Evolutionary conservation across 1,140 invertebrate genomes (phyloP).

Genomic region (Palaemon carinicauda): DNA sequence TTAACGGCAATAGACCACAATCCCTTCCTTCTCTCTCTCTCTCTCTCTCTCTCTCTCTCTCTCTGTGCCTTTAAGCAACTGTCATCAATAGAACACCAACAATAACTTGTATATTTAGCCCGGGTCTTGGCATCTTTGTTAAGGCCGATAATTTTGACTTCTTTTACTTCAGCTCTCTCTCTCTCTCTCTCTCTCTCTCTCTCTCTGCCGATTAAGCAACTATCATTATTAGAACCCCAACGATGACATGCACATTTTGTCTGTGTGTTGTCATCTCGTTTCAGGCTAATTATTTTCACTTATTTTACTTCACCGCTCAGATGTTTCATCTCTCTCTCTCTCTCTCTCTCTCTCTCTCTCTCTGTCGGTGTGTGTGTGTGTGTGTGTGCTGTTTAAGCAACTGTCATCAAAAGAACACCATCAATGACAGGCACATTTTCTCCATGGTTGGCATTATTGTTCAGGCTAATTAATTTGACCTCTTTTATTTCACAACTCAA

Average conservation of each 20-base stretch:
- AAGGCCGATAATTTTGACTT: background rate
- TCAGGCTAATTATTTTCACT: background rate
- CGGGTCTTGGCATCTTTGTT: background rate
- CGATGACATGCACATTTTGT: too few species aligned
- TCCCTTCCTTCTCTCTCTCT: background rate
- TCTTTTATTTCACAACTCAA: too few species aligned
- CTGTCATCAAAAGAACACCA: too few species aligned
- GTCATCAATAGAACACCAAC: background rate
- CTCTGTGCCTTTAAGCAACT: background rate
- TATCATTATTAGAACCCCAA: too few species aligned
- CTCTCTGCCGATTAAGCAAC: background rate
- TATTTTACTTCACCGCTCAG: background rate
- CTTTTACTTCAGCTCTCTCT: background rate
- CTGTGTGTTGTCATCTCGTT: background rate
- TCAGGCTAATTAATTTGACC: too few species aligned
- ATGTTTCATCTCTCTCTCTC: background rate
- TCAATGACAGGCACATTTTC: too few species aligned
- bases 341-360: background rate
- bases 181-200: background rate
- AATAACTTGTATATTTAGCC: too few species aligned
- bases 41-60: background rate
- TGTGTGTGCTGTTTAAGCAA: too few species aligned
- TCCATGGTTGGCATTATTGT: too few species aligned
- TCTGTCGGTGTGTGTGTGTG: too few species aligned
- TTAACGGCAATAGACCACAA: background rate